Evolutionary conservation across 1,140 invertebrate species (phyloP).

Genomic region (Aricia agestis): DNA sequence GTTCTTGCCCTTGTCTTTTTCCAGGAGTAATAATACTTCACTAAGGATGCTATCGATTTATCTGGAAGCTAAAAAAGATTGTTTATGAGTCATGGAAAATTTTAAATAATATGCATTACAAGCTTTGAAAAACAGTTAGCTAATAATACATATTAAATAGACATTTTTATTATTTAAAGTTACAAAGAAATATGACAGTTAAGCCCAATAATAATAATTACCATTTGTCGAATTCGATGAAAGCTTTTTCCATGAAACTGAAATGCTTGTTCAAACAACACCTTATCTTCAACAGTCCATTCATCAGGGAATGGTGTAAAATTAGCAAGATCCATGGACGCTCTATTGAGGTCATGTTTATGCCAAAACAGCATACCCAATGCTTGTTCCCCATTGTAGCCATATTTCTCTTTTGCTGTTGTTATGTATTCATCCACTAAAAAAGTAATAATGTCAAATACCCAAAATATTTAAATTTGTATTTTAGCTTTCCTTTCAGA

Average conservation of each 20-base stretch:
- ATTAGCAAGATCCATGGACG: constrained; percentile 94
- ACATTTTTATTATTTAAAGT: no score
- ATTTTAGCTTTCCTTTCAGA: no score
- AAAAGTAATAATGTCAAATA: constrained; percentile 29
- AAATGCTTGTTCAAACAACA: constrained; percentile 98
- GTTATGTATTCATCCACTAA: constrained; percentile 95
- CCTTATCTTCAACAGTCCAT: constrained; percentile 98
- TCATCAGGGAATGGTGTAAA: constrained; percentile 98
- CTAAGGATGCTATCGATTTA: constrained; percentile 96
- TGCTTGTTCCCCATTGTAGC: constrained; percentile 98
- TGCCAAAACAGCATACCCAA: constrained; percentile 99
- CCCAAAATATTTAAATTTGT: neutral
- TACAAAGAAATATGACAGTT: no score
- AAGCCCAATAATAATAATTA: constrained; percentile 64
- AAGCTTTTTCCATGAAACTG: constrained; percentile 99
- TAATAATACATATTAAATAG: neutral
- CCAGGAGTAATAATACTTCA: constrained; percentile 99
- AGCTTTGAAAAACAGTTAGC: no score
- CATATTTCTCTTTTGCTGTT: constrained; percentile 98
- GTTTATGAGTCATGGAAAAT: neutral
- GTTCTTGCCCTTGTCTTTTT: constrained; percentile 95
- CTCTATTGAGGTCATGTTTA: constrained; percentile 95
- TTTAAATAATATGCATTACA: no score
- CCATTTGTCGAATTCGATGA: constrained; percentile 97
- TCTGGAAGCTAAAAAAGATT: constrained; percentile 82